These are phyloP conservation scores for Myrmecophaga tridactyla DNA, from an alignment of 2,113 vertebrate genomes.

Conservation along the genomic window DNA sequence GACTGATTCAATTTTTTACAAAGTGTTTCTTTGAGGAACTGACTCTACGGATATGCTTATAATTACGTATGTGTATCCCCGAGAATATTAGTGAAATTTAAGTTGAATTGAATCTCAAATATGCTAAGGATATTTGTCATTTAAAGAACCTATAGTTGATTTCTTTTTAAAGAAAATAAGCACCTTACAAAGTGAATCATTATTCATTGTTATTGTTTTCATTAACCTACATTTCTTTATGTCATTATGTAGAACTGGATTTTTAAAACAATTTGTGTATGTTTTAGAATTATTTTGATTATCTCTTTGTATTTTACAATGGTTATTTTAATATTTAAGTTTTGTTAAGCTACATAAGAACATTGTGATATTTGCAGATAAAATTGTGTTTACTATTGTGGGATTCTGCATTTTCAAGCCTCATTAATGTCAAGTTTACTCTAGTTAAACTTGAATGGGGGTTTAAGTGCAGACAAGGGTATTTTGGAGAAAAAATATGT, in stretches of 20 bases:
- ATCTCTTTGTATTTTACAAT: not conserved
- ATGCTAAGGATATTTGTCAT: conserved; percentile 31
- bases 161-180: conserved; percentile 50
- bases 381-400: not conserved
- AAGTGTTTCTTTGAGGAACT: not conserved
- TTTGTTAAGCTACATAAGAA: not conserved
- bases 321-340: not conserved
- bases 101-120: conserved; percentile 13
- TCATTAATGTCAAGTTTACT: not conserved
- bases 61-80: not conserved
- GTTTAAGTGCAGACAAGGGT: too few relatives aligned
- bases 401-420: not conserved
- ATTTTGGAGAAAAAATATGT: not conserved
- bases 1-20: not conserved
- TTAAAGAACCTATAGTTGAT: conserved; percentile 12
- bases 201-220: not conserved
- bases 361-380: not conserved
- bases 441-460: not conserved
- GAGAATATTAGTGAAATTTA: conserved; percentile 27
- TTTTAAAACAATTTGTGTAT: not conserved
- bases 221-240: not conserved
- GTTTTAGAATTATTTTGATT: conserved; percentile 11
- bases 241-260: not conserved
- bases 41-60: not conserved
- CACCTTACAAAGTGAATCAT: conserved; percentile 7